Percentiles rank a stretch among this genome's conserved stretches.
Evolutionary conservation across 1,140 invertebrate species (phyloP).

Genomic region (Ruditapes philippinarum): DNA sequence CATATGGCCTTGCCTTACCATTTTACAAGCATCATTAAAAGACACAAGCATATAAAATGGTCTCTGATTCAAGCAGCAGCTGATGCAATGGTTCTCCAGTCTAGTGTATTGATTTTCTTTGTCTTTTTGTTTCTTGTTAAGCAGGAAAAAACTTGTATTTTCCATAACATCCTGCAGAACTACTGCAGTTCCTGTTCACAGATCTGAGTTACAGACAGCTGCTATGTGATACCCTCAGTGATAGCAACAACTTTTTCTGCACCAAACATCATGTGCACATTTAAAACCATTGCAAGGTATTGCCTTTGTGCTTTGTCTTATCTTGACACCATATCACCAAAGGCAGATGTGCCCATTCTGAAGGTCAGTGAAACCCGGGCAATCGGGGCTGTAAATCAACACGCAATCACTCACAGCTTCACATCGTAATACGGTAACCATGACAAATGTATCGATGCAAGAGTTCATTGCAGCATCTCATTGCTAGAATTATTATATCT

Average conservation of each 20-base stretch:
- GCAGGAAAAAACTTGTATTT: conserved; percentile 57
- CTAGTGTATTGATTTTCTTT: conserved; percentile 70
- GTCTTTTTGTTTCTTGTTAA: conserved; percentile 65
- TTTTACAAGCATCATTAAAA: conserved; percentile 49
- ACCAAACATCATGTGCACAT: conserved; percentile 54
- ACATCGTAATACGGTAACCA: not conserved
- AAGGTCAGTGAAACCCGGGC: conserved; percentile 33
- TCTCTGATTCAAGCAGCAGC: conserved; percentile 47
- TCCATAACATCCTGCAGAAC: conserved; percentile 50
- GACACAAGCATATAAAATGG: conserved; percentile 60
- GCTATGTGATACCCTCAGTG: conserved; percentile 39
- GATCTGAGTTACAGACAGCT: conserved; percentile 49
- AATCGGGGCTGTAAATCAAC: conserved; percentile 21
- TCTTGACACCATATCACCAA: conserved; percentile 48
- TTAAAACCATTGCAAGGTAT: conserved; percentile 47
- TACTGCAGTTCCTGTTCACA: conserved; percentile 30
- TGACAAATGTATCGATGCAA: conserved; percentile 31
- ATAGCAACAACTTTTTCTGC: conserved; percentile 58
- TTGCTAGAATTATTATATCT: conserved; percentile 32
- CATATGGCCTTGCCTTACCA: conserved; percentile 41
- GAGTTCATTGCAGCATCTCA: conserved; percentile 4
- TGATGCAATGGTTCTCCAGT: conserved; percentile 48
- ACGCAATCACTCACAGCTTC: conserved; percentile 3
- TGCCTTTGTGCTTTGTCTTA: conserved; percentile 61
- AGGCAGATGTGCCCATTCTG: conserved; percentile 54